phyloP scores from a whole-genome alignment of 2,797 vertebrate species.

The Labeo calbasu region DNA sequence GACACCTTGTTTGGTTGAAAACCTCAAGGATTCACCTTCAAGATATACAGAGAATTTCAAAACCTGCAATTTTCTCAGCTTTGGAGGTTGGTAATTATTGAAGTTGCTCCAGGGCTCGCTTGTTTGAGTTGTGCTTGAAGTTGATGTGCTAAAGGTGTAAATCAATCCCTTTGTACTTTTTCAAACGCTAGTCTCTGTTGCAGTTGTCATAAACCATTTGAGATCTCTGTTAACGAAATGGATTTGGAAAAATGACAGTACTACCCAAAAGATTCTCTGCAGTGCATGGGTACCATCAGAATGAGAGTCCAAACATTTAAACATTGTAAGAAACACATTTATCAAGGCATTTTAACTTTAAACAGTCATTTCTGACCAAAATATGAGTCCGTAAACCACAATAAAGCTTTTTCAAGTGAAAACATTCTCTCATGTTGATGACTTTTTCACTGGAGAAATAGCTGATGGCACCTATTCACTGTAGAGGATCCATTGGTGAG shows the following conservation, averaged over 20 bases:
- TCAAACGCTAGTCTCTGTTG: not conserved
- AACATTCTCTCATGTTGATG: no score
- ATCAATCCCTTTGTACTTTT: not conserved
- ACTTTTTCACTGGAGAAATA: no score
- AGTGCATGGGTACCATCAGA: not conserved
- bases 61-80: slow-evolving; percentile 22
- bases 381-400: not conserved
- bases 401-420: not conserved
- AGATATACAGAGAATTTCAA: slow-evolving; percentile 4
- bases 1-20: slow-evolving; percentile 35
- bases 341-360: not conserved
- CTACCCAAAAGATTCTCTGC: not conserved
- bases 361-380: not conserved
- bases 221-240: not conserved
- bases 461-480: no score
- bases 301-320: not conserved
- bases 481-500: no score
- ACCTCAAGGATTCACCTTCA: slow-evolving; percentile 49
- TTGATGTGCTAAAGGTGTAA: not conserved
- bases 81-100: slow-evolving; percentile 10
- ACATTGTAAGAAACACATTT: no score
- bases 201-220: not conserved
- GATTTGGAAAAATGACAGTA: not conserved
- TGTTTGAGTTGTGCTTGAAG: slow-evolving; percentile 13
- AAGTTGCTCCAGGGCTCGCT: not conserved